Evolutionary conservation across 2,888 invertebrate genomes (phyloP).

Genomic region (Tachina grossa): DNA sequence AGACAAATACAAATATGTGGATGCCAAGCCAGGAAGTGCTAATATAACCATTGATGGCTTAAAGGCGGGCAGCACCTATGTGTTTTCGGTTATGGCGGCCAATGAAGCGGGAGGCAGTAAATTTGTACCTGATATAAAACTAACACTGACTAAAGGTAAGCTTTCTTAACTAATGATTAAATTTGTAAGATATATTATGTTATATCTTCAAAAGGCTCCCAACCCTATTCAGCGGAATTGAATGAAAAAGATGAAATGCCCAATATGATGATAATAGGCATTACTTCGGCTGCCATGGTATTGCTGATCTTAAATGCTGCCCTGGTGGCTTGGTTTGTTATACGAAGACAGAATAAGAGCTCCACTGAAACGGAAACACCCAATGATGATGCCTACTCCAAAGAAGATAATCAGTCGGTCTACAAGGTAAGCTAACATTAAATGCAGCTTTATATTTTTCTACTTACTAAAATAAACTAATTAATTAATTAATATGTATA

Average conservation of each 20-base stretch:
- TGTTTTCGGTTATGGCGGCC: constrained; percentile 80
- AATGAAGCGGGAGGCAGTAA: constrained; percentile 81
- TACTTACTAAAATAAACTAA: not conserved
- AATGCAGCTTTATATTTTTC: not conserved
- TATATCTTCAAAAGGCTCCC: constrained; percentile 73
- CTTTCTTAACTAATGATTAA: not conserved
- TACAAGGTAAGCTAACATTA: constrained; percentile 77
- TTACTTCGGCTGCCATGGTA: constrained; percentile 81
- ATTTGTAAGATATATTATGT: not conserved
- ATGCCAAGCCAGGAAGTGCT: constrained; percentile 77
- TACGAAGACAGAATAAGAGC: constrained; percentile 79
- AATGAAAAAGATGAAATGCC: constrained; percentile 81
- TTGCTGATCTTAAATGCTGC: constrained; percentile 79
- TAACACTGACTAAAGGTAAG: constrained; percentile 76
- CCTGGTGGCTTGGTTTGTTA: constrained; percentile 81
- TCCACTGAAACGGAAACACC: constrained; percentile 79
- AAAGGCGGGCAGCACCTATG: constrained; percentile 78
- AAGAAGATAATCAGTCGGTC: constrained; percentile 81
- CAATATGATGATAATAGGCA: constrained; percentile 81
- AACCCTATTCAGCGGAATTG: constrained; percentile 78
- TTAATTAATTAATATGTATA: not conserved
- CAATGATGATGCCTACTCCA: constrained; percentile 81
- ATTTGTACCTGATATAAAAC: constrained; percentile 78
- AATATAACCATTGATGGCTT: constrained; percentile 78
- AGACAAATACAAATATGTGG: constrained; percentile 80